Base-by-base conservation (phyloP, 2,888 invertebrate species). In the Scaptomyza polygonia region DNA sequence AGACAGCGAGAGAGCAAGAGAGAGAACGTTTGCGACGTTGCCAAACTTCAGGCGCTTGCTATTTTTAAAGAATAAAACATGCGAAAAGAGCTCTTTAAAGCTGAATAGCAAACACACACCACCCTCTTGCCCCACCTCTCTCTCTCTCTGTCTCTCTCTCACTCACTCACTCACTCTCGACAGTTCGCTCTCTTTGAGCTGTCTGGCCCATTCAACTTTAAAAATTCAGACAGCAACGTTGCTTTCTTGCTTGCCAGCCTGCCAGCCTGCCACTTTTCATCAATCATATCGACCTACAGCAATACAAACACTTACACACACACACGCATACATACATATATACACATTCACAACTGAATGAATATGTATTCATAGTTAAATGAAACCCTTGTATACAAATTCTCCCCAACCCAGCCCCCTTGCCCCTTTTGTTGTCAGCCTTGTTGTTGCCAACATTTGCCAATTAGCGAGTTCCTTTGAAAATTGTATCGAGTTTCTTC, bases 231-330 rank as follows among this genome's bases (percentile, higher is more conserved):
- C 61, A 29, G 47, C 47, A 25, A 9, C 25, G 30, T 30, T 25
- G 59, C 25, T 5, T 27, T 16, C 5, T 11, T 45, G 42, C 11
- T 30, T 25, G 59, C 25, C 3, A 14, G 30, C 5, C 14, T 45
- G 42, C 11, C 32, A 34, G 52, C 16, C n/a, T 27, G 53, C 57
- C 47, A 49, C 29, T 65, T 65, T 66, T 39, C 73, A 70, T 73
- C 71, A 73, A 73, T 75, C 76, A 75, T 56, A 75, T 73, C 76
- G 73, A 75, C 71, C 76, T 75, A 61, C 56, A 71, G 66, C 74
- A 68, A 68, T 72, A 58, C 48, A 64, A 14, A 52, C 18, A 36
- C 16, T n/a, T 9, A 18, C 8, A 36, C 25, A 32, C n/a, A 61
- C 43, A 56, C 43, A 52, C 9, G 25, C 16, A 21, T 9, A 21